phyloP scores from a whole-genome alignment of 53 echinoderm and acorn worm species.

The Glandiceps talaboti region DNA sequence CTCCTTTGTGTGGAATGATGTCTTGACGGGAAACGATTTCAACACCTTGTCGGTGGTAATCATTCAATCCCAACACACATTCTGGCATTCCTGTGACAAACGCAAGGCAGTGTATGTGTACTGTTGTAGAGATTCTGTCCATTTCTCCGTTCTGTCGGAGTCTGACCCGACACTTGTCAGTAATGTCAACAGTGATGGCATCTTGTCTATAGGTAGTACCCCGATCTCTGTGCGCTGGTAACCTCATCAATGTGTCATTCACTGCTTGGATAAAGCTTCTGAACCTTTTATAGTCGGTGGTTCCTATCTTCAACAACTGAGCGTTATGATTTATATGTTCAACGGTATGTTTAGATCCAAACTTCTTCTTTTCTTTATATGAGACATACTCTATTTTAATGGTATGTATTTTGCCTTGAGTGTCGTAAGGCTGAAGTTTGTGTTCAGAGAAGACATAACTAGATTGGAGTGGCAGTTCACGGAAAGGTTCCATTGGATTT shows the following conservation, averaged over 20 bases:
- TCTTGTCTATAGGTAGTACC: constrained; percentile 80
- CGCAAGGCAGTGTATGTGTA: constrained; percentile 42
- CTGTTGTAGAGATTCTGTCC: constrained; percentile 44
- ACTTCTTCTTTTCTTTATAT: constrained; percentile 67
- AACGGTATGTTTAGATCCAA: constrained; percentile 28
- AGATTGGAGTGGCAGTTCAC: constrained; percentile 79
- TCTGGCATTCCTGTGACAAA: constrained; percentile 83
- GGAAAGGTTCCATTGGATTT: constrained; percentile 50
- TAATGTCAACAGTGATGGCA: constrained; percentile 48
- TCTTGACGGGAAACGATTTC: constrained; percentile 68
- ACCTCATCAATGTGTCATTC: constrained; percentile 74
- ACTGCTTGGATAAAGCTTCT: constrained; percentile 47
- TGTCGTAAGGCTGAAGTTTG: constrained; percentile 50
- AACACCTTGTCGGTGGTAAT: constrained; percentile 52
- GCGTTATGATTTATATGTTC: constrained; percentile 36
- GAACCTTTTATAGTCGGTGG: constrained; percentile 41
- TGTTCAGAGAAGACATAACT: constrained; percentile 59
- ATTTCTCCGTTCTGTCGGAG: constrained; percentile 46
- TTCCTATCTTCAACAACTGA: constrained; percentile 61
- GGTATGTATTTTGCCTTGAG: constrained; percentile 78
- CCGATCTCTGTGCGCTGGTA: constrained; percentile 49
- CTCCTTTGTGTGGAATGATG: constrained; percentile 76
- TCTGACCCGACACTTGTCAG: constrained; percentile 52
- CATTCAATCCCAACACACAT: constrained; percentile 81
- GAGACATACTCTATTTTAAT: constrained; percentile 76